These are phyloP conservation scores for Luperina nickerlii DNA, from an alignment of 2,888 invertebrate genomes.

Conservation along the genomic window DNA sequence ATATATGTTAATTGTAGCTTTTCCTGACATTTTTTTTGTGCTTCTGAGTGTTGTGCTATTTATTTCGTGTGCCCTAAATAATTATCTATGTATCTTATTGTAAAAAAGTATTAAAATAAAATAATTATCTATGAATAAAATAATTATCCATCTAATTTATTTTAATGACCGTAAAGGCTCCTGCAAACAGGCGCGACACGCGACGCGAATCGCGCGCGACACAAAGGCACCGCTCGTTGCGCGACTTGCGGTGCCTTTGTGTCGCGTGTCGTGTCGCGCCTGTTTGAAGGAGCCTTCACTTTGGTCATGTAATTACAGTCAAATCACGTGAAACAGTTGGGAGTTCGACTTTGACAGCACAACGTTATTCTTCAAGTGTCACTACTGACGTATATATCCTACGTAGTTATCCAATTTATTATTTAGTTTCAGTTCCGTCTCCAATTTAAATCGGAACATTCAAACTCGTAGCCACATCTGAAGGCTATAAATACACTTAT, in stretches of 20 bases:
- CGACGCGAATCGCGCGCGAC: no score
- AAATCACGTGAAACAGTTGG: neutral
- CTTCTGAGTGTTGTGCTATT: neutral
- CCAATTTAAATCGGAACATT: neutral
- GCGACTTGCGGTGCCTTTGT: no score
- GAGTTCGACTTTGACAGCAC: neutral
- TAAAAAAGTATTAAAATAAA: neutral
- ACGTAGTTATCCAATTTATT: conserved; percentile 41
- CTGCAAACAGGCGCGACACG: no score
- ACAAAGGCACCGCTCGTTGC: no score
- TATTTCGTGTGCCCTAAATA: neutral
- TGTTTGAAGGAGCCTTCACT: no score
- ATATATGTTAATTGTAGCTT: no score
- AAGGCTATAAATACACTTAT: conserved; percentile 5
- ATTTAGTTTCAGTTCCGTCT: conserved; percentile 7
- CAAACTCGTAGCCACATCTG: neutral
- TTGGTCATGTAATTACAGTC: neutral
- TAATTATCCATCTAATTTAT: neutral
- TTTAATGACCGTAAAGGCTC: neutral
- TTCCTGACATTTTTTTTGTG: neutral
- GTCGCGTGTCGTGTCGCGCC: no score
- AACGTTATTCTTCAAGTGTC: no score
- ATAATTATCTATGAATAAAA: neutral
- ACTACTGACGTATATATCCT: neutral
- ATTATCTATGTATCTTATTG: neutral